A percentile compares a stretch with the other conserved stretches of the same genome.
phyloP scores from a whole-genome alignment of 2,888 invertebrate species.

The Anticlea derivata region DNA sequence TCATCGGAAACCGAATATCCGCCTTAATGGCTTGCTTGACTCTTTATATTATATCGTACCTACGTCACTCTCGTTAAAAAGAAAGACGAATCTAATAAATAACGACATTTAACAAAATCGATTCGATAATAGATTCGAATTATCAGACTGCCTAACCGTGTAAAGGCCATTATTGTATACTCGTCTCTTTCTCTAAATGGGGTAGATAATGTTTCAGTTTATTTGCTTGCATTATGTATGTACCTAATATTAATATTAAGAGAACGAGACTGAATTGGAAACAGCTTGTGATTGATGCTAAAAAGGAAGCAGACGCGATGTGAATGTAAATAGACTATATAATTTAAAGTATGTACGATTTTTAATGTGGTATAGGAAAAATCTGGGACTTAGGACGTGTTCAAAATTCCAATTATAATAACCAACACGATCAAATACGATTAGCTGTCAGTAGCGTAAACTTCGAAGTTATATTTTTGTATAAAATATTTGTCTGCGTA shows the following conservation, averaged over 20 bases:
- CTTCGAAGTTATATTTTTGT: conserved; percentile 78
- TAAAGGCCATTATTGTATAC: conserved; percentile 3
- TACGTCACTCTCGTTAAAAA: no score
- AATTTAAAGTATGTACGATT: conserved; percentile 36
- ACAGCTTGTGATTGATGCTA: conserved; percentile 71
- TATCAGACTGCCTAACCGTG: background rate
- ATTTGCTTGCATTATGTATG: conserved; percentile 20
- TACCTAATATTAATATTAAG: conserved; percentile 43
- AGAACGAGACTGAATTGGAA: conserved; percentile 74
- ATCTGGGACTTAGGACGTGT: conserved; percentile 62
- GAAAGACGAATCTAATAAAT: no score
- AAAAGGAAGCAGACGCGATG: conserved; percentile 57
- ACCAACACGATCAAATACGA: conserved; percentile 51
- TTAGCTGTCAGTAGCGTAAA: conserved; percentile 51
- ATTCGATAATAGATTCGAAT: background rate
- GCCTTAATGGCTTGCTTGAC: no score
- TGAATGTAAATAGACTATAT: conserved; percentile 64
- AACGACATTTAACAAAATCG: background rate
- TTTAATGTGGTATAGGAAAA: conserved; percentile 54
- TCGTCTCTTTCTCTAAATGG: conserved; percentile 12
- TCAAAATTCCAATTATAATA: conserved; percentile 59
- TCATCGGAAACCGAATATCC: no score
- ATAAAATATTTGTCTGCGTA: conserved; percentile 70
- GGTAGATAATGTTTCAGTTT: conserved; percentile 18
- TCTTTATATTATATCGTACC: no score